These are phyloP conservation scores for Cavia aperea DNA, from an alignment of 2,113 vertebrate species.

Conservation along the genomic window DNA sequence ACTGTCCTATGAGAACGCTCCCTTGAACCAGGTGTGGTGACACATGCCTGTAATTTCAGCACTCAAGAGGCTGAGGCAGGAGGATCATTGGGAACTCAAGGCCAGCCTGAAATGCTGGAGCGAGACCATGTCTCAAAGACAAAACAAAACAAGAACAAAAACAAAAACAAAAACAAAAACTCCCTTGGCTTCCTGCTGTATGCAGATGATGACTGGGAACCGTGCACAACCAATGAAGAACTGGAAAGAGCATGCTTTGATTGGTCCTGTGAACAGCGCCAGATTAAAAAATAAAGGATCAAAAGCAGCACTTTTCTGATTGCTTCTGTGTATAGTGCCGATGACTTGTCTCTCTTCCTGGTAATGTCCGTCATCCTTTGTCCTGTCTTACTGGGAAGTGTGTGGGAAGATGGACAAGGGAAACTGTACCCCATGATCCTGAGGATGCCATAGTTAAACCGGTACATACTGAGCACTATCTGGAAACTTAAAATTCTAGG, in stretches of 20 bases:
- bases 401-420: background rate
- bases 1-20: background rate
- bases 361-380: background rate
- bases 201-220: background rate
- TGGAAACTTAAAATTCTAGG: background rate
- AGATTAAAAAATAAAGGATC: background rate
- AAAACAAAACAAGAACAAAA: too few relatives aligned
- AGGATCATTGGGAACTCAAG: too few relatives aligned
- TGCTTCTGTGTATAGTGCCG: background rate
- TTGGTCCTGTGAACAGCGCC: background rate
- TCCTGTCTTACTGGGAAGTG: background rate
- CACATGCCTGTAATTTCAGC: too few relatives aligned
- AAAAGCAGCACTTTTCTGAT: background rate
- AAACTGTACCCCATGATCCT: rapidly evolving
- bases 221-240: background rate
- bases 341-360: background rate
- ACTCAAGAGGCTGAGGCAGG: too few relatives aligned
- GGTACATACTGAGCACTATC: background rate
- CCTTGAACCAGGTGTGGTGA: background rate
- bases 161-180: background rate
- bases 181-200: background rate
- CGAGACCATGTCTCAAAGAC: too few relatives aligned
- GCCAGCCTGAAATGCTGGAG: too few relatives aligned
- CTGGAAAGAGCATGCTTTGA: background rate
- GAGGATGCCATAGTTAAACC: background rate